Conservation (phyloP, 1,140 invertebrate genomes). For the Drosophila leontia region DNA sequence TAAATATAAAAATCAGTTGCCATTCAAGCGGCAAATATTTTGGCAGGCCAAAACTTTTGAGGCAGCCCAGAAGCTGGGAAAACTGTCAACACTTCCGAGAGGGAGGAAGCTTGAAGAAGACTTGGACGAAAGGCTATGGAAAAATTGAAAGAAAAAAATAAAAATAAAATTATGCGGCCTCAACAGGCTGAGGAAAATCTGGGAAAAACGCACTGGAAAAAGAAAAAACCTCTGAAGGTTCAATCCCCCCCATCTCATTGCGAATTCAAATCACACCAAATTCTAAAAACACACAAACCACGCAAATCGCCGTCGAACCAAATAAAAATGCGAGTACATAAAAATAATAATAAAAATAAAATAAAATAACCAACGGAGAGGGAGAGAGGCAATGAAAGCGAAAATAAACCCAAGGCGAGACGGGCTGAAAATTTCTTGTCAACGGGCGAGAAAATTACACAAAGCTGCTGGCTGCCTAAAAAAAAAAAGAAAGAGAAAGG, state of each 20-base stretch:
- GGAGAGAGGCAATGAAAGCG: conserved; percentile 33
- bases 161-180: conserved; percentile 80
- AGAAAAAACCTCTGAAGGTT: no score
- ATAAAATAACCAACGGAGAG: conserved; percentile 9
- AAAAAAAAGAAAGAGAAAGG: conserved; percentile 8
- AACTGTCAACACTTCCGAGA: conserved; percentile 48
- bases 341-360: conserved; percentile 77
- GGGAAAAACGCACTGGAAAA: no score
- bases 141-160: conserved; percentile 83
- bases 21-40: conserved; percentile 75
- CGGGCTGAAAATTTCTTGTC: conserved; percentile 41
- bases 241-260: conserved; percentile 51
- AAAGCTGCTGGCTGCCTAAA: conserved; percentile 8
- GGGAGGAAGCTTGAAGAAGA: neutral
- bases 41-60: conserved; percentile 63
- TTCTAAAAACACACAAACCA: conserved; percentile 82
- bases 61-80: neutral
- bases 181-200: neutral
- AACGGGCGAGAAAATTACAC: conserved; percentile 56
- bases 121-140: conserved; percentile 26
- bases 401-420: conserved; percentile 23
- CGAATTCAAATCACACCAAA: conserved; percentile 81
- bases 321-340: conserved; percentile 77
- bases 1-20: conserved; percentile 72
- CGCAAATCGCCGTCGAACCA: conserved; percentile 63